Percentiles rank a stretch among this genome's conserved stretches.
Evolutionary conservation across 64 coral and sea anemone species (phyloP).

Genomic region (Astreopora myriophthalma): DNA sequence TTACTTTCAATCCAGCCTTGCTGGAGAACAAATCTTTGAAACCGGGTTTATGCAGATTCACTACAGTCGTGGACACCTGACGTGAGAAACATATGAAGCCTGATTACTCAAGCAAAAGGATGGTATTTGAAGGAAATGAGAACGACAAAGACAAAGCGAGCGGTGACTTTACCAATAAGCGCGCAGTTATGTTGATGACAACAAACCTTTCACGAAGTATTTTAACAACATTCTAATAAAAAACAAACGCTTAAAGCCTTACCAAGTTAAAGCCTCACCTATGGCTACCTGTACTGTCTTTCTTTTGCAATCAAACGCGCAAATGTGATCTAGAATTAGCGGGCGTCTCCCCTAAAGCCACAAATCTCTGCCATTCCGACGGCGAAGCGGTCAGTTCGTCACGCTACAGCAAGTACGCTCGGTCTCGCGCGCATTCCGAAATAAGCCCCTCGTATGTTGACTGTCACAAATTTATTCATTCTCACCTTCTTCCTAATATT

Average conservation of each 20-base stretch:
- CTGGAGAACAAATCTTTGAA: not conserved
- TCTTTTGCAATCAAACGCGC: not conserved
- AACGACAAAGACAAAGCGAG: not conserved
- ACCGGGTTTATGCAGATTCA: not conserved
- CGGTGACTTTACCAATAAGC: not conserved
- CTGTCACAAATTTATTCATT: not conserved
- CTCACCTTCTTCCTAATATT: not conserved
- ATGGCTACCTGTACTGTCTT: not conserved
- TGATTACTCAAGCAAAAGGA: not conserved
- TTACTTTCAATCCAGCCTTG: not conserved
- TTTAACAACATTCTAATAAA: not conserved
- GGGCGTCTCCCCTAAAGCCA: not conserved
- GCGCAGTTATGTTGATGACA: not conserved
- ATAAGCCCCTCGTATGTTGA: not conserved
- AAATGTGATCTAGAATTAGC: not conserved
- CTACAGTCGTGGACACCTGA: not conserved
- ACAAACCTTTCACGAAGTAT: not conserved
- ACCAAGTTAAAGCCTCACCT: slow-evolving; percentile 15
- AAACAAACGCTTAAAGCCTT: not conserved
- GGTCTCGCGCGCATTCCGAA: not conserved
- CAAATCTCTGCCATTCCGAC: not conserved
- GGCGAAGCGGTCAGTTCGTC: not conserved
- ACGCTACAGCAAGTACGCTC: not conserved
- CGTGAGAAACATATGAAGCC: not conserved
- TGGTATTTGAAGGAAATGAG: not conserved